Conservation (phyloP, 2,113 vertebrate species). For the Haemorhous mexicanus region DNA sequence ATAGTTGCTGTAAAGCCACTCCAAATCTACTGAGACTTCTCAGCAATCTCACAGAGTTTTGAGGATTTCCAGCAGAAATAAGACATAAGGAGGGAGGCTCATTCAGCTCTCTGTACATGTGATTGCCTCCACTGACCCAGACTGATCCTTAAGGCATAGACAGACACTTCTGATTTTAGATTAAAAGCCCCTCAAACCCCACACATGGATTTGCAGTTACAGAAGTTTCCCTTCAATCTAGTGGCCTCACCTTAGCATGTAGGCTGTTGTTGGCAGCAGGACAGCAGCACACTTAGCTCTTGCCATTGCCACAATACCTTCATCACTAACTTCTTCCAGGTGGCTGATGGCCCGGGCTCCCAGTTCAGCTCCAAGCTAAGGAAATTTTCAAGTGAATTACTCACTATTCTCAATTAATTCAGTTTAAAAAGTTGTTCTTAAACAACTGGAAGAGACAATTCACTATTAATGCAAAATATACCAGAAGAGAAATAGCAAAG, state of each 20-base stretch:
- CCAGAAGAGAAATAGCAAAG: not conserved
- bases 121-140: not conserved
- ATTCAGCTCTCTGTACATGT: not conserved
- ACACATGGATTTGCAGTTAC: not conserved
- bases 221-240: not conserved
- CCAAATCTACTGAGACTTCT: not conserved
- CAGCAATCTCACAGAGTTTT: not conserved
- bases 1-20: not conserved
- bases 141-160: not conserved
- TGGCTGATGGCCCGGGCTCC: conserved; percentile 91
- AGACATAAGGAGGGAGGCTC: not conserved
- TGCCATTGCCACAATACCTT: conserved; percentile 89
- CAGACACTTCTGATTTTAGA: not conserved
- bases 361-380: conserved; percentile 88
- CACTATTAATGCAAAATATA: not conserved
- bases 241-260: conserved; percentile 85
- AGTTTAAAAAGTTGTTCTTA: not conserved
- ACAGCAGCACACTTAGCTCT: conserved; percentile 80
- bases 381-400: not conserved
- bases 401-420: not conserved
- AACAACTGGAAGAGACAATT: not conserved
- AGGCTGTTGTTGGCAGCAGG: conserved; percentile 93
- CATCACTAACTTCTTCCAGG: conserved; percentile 90
- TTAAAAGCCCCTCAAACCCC: not conserved
- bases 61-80: not conserved